Evolutionary conservation across 2,888 invertebrate genomes (phyloP), one percentile per base, ranked within the genome.

Genomic region (Zelleria hepariella): DNA sequence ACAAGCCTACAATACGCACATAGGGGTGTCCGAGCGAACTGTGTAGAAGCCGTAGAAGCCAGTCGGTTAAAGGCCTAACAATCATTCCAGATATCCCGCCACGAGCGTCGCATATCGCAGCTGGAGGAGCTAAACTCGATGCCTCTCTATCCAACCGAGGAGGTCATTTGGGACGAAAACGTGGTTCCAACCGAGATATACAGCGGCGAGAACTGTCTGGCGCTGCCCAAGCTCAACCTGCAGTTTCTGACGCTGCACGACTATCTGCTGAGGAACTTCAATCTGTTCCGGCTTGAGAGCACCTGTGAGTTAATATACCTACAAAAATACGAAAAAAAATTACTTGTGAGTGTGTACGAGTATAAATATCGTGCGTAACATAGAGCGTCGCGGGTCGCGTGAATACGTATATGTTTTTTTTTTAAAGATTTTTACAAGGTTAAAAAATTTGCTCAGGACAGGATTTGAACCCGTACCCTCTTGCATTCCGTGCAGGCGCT

Each of bases 141-240:
- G 97, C 99, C 99, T 0, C 89, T 99, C 0, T 99, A 99, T 77
- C 99, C 99, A 0, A 99, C 98, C 0, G 99, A 99, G 78, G 94
- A 96, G 62, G 94, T 99, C 2, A 97, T 99, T 68, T 99, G 99
- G 99, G 97, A 99, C 81, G 98, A 99, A 80, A 98, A 99, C 75
- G 93, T 99, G 52, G 99, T 99, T 0, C 99, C 99, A 0, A 96
- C 97, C 0, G 98, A 99, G 72, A 98, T 98, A 77, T 99, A 96
- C 85, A 96, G 96, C 51, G 98, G 98, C 0, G 98, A 99, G 79
- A 97, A 95, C 21, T 97, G 97, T 68, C 89, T 99, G 32, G 99
- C 99, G 0, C 87, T 99, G 64, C 99, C 99, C 0, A 99, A 99
- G 79, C 87, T 99, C 3, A 99, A 99, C 86, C 90, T 99, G 5